phyloP scores from a whole-genome alignment of 2,888 invertebrate genomes.

The Anaspis maculata region DNA sequence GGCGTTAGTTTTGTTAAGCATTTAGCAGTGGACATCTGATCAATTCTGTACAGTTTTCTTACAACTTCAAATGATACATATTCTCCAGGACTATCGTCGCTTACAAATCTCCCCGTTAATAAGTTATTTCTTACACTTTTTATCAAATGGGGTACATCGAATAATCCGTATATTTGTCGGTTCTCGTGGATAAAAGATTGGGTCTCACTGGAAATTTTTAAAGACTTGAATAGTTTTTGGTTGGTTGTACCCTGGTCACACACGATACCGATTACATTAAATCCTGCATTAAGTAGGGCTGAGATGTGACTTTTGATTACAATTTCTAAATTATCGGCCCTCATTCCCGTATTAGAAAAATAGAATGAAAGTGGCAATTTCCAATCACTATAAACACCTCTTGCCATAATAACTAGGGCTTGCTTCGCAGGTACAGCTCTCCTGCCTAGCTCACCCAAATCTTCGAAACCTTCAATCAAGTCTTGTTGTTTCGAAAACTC shows the following conservation, averaged over 20 bases:
- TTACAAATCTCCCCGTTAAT: conserved; percentile 10
- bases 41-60: conserved; percentile 8
- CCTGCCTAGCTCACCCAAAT: conserved; percentile 10
- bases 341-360: conserved; percentile 11
- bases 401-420: conserved; percentile 12
- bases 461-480: conserved; percentile 12
- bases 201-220: conserved; percentile 5
- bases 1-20: conserved; percentile 12
- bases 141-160: conserved; percentile 16
- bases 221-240: conserved; percentile 6
- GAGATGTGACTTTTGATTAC: conserved; percentile 8
- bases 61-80: conserved; percentile 12
- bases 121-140: no score
- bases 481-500: conserved; percentile 10
- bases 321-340: conserved; percentile 5
- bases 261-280: conserved; percentile 19
- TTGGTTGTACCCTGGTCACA: no score
- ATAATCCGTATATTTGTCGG: conserved; percentile 8
- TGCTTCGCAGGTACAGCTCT: conserved; percentile 6
- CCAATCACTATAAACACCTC: no score
- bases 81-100: conserved; percentile 3
- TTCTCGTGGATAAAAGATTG: no score
- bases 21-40: conserved; percentile 3
- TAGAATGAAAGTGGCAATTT: conserved; percentile 16
- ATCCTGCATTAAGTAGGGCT: conserved; percentile 7